Evolutionary conservation across 2,113 vertebrate genomes (phyloP), one percentile per base, ranked within the genome.

Genomic region (Cyphomyrus plagiostoma): DNA sequence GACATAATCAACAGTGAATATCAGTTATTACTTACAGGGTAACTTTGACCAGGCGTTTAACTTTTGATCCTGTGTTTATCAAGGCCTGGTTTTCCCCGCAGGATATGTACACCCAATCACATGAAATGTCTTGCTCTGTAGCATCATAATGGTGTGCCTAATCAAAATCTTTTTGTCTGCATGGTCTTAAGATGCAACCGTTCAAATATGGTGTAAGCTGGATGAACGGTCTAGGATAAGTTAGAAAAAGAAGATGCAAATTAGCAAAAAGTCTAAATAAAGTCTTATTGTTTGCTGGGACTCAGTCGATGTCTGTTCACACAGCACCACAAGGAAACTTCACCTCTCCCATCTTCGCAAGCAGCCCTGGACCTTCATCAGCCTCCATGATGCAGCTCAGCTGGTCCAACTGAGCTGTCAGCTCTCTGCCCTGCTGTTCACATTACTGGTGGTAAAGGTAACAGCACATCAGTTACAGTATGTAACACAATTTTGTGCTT

Each of bases 371-470:
- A 77, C 7, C 48, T 95, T 95, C 89, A 92, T 94, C 46, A 87
- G 92, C 91, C 95, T 97, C 91, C 94, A 95, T 70, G 83, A 88
- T 0, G 92, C 92, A 5, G 94, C 95, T 53, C n/a, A 91, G 15
- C 90, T 96, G 89, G 91, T 94, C 21, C 89, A 90, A 23, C 87
- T 17, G 13, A 93, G 94, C 87, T 94, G 92, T 19, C 92, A 94
- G 89, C 91, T 95, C 66, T 94, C 95, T 0, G 96, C 96, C 5
- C 45, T 95, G 49, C 90, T 97, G 84, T 93, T 96, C 80, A 94
- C 94, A 10, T 53, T 96, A 35, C 93, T 96, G 45, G 89, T 94
- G 89, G 84, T 96, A 1, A 96, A 96, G 94, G 96, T 96, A 92
- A 17, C 0, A 56, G 11, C 53, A 30, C 9, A 88, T 62, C 3